A percentile compares a stretch with the other conserved stretches of the same genome.
phyloP scores from a whole-genome alignment of 2,888 invertebrate species.

The Deroplatys truncata region DNA sequence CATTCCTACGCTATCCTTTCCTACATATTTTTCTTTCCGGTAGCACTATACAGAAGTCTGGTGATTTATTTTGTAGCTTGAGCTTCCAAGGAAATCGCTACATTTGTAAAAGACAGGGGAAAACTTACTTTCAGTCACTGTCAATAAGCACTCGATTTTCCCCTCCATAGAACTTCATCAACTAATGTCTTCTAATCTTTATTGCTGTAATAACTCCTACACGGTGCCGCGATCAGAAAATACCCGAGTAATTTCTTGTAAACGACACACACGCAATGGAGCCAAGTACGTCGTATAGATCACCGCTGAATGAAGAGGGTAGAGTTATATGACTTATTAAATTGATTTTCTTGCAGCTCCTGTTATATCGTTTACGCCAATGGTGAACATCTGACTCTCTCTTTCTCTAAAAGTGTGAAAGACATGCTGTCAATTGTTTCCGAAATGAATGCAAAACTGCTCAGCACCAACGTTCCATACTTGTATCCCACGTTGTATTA shows the following conservation, averaged over 20 bases:
- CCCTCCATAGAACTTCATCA: background rate
- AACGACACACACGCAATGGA: background rate
- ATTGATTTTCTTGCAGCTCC: no score
- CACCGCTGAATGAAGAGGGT: no score
- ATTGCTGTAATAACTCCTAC: background rate
- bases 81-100: background rate
- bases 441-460: no score
- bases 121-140: background rate
- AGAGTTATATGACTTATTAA: no score
- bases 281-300: background rate
- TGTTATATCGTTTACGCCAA: no score
- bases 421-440: no score
- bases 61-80: background rate
- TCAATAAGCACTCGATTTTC: background rate
- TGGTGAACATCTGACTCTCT: no score
- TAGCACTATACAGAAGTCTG: background rate
- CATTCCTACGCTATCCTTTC: background rate
- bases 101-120: background rate
- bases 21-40: background rate
- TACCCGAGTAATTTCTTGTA: background rate
- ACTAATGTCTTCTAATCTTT: background rate
- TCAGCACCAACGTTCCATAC: no score
- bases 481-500: no score
- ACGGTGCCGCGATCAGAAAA: no score
- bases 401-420: no score